Evolutionary conservation across 1,140 invertebrate genomes (phyloP).

Genomic region (Drosophila willistoni): DNA sequence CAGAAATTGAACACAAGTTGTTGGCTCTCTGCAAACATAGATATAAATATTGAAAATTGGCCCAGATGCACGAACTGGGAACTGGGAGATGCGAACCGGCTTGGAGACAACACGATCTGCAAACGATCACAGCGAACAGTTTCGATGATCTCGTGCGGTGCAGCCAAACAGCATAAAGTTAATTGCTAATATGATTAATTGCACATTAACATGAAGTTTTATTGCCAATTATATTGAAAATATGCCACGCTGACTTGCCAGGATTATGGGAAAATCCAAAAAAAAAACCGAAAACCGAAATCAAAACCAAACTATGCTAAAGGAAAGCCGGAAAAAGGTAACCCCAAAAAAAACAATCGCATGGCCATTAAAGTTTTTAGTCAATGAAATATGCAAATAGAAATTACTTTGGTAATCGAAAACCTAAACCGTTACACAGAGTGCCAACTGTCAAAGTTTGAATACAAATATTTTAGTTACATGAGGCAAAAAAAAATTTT

Average conservation of each 20-base stretch:
- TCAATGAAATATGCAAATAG: neutral
- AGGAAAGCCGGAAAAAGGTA: neutral
- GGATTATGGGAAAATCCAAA: slow-evolving; percentile 50
- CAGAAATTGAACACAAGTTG: slow-evolving; percentile 61
- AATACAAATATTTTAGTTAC: slow-evolving; percentile 42
- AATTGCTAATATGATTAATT: slow-evolving; percentile 83
- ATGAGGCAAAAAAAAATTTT: slow-evolving; percentile 59
- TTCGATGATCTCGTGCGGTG: slow-evolving; percentile 74
- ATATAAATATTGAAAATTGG: slow-evolving; percentile 79
- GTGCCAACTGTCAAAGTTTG: slow-evolving; percentile 16
- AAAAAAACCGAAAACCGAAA: slow-evolving; percentile 1
- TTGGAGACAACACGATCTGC: slow-evolving; percentile 66
- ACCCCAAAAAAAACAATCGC: neutral
- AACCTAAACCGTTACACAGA: neutral
- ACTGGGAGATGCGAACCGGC: slow-evolving; percentile 46
- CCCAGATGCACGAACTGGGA: slow-evolving; percentile 45
- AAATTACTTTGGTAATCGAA: neutral
- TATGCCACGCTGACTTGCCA: slow-evolving; percentile 51
- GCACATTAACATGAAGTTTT: slow-evolving; percentile 82
- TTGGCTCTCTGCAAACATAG: slow-evolving; percentile 68
- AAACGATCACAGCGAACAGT: slow-evolving; percentile 40
- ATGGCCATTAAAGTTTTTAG: neutral
- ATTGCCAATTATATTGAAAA: slow-evolving; percentile 79
- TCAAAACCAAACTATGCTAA: slow-evolving; percentile 1
- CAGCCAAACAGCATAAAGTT: slow-evolving; percentile 79